Base-by-base conservation (phyloP, 23 tunicate genomes). In the Styela plicata region DNA sequence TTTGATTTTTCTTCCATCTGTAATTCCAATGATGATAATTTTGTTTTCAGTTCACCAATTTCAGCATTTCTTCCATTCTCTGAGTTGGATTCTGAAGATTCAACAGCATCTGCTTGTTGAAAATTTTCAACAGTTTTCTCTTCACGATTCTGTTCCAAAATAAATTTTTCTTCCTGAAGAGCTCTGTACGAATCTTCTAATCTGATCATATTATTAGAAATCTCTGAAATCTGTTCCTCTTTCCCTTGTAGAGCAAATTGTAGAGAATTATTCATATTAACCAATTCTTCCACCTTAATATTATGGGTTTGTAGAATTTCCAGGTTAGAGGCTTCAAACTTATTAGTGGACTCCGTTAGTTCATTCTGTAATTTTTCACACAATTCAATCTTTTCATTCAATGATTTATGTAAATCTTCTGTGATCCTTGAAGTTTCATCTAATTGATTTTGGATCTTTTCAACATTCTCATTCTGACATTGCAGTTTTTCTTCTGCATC, bases 1-100 rank as follows among this genome's bases (percentile, higher is more conserved):
- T 85, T 90, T 76, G 81, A 36, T 76, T 76, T 76, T 13, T 44
- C 64, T 16, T 52, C 25, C 23, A 76, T 27, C 53, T 76, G 81
- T 21, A 20, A 33, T 53, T 76, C 66, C n/a, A 76, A 29, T 36
- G 36, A 53, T 53, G 64, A 29, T 44, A 76, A 20, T 21, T 52
- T 76, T 5, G n/a, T 53, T 44, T 44, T 44, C 63, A 29, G 32
- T 1, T 34, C 64, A 0, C 44, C 26, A 20, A 26, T 21, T 52
- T 25, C 30, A 1, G 2, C 44, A 20, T 44, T 30, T 21, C 17
- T 27, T 17, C 66, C 24, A 44, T 22, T 17, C 37, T 76, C 81
- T 44, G 69, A 22, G 20, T 76, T 22, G 19, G 19, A 13, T 22
- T 16, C 24, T 18, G n/a, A 16, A 67, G 31, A 67, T 67, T 67